phyloP scores from a whole-genome alignment of 2,113 vertebrate genomes.

The Nestor notabilis region DNA sequence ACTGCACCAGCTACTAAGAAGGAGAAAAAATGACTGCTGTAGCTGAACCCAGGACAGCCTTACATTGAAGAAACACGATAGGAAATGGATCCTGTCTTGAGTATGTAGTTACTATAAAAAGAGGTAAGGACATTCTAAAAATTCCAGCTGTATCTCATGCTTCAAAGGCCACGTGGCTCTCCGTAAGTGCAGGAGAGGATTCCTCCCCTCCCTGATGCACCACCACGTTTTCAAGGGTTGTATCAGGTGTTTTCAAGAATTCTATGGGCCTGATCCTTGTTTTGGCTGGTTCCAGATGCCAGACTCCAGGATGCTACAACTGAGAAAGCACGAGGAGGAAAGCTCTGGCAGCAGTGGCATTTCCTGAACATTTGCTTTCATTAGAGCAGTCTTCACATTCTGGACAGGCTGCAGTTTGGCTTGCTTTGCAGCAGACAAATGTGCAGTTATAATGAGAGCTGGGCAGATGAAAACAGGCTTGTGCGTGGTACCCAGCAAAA shows the following conservation, averaged over 20 bases:
- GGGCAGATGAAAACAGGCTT: not conserved
- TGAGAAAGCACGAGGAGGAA: not conserved
- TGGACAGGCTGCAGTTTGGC: not conserved
- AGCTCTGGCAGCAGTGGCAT: not conserved
- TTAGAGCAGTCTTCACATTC: not conserved
- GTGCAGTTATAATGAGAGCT: accelerated
- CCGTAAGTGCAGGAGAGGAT: not conserved
- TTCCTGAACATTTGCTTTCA: not conserved
- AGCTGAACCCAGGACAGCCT: too few relatives aligned
- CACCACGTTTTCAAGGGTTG: accelerated
- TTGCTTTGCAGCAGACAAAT: not conserved
- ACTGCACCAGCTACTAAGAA: too few relatives aligned
- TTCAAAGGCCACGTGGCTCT: not conserved
- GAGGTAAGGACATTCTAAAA: not conserved
- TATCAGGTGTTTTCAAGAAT: not conserved
- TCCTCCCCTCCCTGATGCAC: not conserved
- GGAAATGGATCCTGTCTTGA: not conserved
- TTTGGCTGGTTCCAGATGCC: not conserved
- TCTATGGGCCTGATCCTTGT: not conserved
- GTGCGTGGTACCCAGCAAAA: accelerated
- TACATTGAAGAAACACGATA: not conserved
- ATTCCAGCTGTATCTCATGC: not conserved
- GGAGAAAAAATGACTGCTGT: too few relatives aligned
- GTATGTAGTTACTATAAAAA: not conserved
- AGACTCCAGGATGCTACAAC: not conserved